These are phyloP conservation scores for Aporophyla lueneburgensis DNA, from an alignment of 2,888 invertebrate genomes.

Conservation along the genomic window DNA sequence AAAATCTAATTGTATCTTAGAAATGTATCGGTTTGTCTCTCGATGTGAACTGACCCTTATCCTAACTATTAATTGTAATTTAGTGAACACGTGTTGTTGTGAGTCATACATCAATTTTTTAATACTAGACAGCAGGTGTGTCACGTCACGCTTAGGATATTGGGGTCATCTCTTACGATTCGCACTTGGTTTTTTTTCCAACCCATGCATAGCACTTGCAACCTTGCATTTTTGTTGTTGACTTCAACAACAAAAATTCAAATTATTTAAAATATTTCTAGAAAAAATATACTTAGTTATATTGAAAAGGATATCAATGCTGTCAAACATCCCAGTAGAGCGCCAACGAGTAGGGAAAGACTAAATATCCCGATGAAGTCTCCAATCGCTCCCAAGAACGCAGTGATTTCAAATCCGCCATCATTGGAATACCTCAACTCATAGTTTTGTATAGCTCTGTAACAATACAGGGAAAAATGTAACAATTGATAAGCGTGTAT, in stretches of 20 bases:
- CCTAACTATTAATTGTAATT: neutral
- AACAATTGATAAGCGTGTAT: conserved; percentile 5
- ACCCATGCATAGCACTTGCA: conserved; percentile 23
- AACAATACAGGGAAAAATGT: conserved; percentile 42
- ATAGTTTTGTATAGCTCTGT: conserved; percentile 96
- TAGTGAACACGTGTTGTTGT: neutral
- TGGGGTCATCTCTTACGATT: conserved; percentile 12
- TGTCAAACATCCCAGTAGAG: conserved; percentile 97
- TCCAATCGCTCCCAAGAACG: conserved; percentile 96
- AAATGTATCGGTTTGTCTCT: neutral
- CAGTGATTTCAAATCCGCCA: conserved; percentile 96
- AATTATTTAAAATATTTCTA: neutral
- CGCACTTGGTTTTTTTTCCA: conserved; percentile 15
- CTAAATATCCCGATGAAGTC: conserved; percentile 98
- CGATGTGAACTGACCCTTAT: neutral
- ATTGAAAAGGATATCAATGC: conserved; percentile 97
- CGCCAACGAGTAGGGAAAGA: conserved; percentile 97
- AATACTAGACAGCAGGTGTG: conserved; percentile 5
- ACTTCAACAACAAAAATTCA: neutral
- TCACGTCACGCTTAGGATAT: conserved; percentile 14
- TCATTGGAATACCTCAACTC: conserved; percentile 95
- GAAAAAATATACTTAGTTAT: conserved; percentile 23
- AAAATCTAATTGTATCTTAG: neutral
- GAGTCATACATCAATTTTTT: conserved; percentile 21
- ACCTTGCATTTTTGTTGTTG: too few species aligned